phyloP scores from a whole-genome alignment of 2,113 vertebrate species.

The Nyctereutes procyonoides region DNA sequence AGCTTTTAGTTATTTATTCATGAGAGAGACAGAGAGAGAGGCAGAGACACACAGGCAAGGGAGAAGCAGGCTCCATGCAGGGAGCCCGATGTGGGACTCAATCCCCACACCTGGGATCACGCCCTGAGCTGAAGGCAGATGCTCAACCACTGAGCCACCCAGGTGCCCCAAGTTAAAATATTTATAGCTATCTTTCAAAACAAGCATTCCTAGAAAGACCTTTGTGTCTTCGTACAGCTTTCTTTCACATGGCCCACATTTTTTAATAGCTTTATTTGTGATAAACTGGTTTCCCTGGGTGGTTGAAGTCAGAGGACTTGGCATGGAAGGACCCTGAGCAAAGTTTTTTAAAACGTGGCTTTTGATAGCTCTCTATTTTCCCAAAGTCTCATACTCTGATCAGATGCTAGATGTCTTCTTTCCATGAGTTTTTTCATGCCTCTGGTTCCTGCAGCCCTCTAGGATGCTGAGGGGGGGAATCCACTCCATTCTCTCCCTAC shows the following conservation, averaged over 20 bases:
- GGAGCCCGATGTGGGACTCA: no score
- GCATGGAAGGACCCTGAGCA: neutral
- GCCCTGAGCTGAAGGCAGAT: no score
- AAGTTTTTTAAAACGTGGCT: neutral
- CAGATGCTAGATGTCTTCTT: neutral
- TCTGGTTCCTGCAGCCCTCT: neutral
- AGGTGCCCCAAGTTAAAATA: neutral
- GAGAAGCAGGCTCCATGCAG: no score
- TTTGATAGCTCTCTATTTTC: neutral
- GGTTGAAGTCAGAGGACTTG: neutral
- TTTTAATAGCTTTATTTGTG: neutral
- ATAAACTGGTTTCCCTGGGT: neutral
- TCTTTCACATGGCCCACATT: neutral
- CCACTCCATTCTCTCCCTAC: neutral
- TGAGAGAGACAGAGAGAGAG: no score
- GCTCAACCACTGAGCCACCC: no score
- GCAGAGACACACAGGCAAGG: no score
- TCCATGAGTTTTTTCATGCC: neutral
- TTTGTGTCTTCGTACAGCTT: neutral
- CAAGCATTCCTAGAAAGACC: neutral
- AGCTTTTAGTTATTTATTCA: no score
- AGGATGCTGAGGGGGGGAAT: neutral
- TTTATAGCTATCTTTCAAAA: neutral
- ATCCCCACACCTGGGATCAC: no score
- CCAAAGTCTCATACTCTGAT: neutral